Evolutionary conservation across 2,797 vertebrate species (phyloP).

Genomic region (Furcifer pardalis): DNA sequence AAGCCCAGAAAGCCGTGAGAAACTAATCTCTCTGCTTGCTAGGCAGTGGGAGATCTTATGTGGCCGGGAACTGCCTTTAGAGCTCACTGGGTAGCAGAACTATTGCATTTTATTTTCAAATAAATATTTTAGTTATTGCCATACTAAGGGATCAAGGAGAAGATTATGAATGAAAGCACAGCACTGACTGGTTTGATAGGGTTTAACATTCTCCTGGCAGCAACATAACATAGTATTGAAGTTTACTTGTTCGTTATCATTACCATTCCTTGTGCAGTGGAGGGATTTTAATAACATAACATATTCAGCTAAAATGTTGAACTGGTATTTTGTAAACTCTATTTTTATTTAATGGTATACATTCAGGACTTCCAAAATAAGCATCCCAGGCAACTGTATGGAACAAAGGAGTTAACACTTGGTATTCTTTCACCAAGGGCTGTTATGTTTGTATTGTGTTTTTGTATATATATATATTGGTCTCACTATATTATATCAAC

Average conservation of each 20-base stretch:
- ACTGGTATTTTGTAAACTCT: conserved; percentile 56
- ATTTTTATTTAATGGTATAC: conserved; percentile 68
- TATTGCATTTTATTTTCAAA: background rate
- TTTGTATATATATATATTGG: conserved; percentile 65
- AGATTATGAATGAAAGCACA: conserved; percentile 49
- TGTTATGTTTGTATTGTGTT: conserved; percentile 65
- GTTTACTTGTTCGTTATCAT: background rate
- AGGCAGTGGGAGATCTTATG: conserved; percentile 95
- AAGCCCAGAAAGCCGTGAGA: conserved; percentile 91
- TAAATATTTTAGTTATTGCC: background rate
- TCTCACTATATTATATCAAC: conserved; percentile 62
- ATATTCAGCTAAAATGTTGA: conserved; percentile 40
- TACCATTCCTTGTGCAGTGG: conserved; percentile 27
- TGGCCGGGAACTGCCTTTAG: conserved; percentile 93
- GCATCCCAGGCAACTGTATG: conserved; percentile 77
- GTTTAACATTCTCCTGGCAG: conserved; percentile 11
- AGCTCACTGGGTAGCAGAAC: conserved; percentile 85
- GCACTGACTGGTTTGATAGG: conserved; percentile 26
- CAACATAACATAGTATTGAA: background rate
- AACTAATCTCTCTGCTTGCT: conserved; percentile 91
- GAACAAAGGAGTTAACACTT: conserved; percentile 79
- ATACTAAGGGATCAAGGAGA: conserved; percentile 24
- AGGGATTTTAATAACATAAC: conserved; percentile 35
- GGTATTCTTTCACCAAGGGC: conserved; percentile 61
- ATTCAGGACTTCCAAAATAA: conserved; percentile 42